Evolutionary conservation across 2,797 vertebrate species (phyloP), one percentile per base, ranked within the genome.

Genomic region (Alcedo atthis): DNA sequence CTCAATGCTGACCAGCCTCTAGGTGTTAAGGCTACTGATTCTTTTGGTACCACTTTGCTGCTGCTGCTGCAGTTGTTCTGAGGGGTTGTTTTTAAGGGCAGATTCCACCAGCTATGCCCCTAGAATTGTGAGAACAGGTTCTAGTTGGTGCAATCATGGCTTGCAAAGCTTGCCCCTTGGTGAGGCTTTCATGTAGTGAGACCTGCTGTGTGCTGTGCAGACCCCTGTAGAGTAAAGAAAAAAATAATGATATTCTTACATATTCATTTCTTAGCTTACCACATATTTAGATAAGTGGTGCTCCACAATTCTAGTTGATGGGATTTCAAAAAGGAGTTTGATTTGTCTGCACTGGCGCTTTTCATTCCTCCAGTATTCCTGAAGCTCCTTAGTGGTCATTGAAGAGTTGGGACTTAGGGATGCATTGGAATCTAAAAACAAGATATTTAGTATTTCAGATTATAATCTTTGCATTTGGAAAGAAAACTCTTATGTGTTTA

Each of bases 321-420:
- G 95, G 46, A 99, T 98, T 94, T 99, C 98, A 82, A 99, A 99
- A 85, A 99, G 97, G 61, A 99, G 97, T 66, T 96, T 97, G 77
- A 98, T 92, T 1, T 97, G 97, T 67, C 97, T 98, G 77, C 97
- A 95, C 21, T 67, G 83, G 64, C 95, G 76, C 94, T 99, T 99
- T 92, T 97, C 97, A 2, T 91, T 97, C 79, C 83, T 97, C 98
- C 98, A 98, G 21, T 98, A 98, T 85, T 99, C 98, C 96, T 99
- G 99, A 80, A 99, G 98, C 94, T 99, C 98, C 87, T 97, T 98
- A 2, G 99, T 99, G 77, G 99, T 99, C 96, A 99, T 98, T 6
- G 97, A 98, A 66, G 98, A 97, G 68, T 97, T 96, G 61, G 97
- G 85, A 43, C 90, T 93, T 13, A 42, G 43, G 45, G 82, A 78